These are phyloP conservation scores for Andrena trimmerana DNA, from an alignment of 2,888 invertebrate species.

Conservation along the genomic window DNA sequence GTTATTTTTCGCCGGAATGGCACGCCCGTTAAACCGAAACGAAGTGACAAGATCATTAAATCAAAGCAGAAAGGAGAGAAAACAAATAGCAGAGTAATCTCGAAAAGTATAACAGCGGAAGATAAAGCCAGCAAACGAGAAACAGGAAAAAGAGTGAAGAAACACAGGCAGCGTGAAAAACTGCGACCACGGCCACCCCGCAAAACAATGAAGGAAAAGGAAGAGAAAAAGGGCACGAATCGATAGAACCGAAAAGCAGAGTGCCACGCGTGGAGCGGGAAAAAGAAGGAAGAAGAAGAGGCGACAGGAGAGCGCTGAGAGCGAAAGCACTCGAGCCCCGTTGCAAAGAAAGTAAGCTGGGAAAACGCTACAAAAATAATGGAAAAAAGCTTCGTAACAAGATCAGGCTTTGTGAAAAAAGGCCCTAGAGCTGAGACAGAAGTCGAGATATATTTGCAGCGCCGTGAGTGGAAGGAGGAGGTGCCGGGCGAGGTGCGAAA, in stretches of 20 bases:
- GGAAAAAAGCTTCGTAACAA: slow-evolving; percentile 7
- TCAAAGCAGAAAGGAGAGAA: too few species aligned
- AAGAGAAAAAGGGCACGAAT: not conserved
- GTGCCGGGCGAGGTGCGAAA: not conserved
- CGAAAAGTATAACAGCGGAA: too few species aligned
- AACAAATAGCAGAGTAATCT: too few species aligned
- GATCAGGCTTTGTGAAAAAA: slow-evolving; percentile 4
- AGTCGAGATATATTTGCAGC: not conserved
- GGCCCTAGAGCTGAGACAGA: not conserved
- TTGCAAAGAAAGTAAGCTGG: not conserved
- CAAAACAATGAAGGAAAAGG: not conserved
- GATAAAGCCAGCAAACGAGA: too few species aligned
- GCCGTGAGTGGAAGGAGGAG: not conserved
- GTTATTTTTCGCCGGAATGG: too few species aligned
- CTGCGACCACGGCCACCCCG: not conserved
- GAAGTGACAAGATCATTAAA: too few species aligned
- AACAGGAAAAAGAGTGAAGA: not conserved
- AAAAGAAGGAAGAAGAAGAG: not conserved
- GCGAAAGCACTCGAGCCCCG: not conserved
- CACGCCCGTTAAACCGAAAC: too few species aligned
- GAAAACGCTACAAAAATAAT: not conserved
- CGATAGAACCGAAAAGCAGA: not conserved
- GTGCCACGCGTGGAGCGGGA: not conserved
- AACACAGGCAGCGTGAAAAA: not conserved
- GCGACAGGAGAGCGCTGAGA: not conserved